Base-by-base conservation (phyloP, 2,888 invertebrate genomes). In the Ectemnius cavifrons region DNA sequence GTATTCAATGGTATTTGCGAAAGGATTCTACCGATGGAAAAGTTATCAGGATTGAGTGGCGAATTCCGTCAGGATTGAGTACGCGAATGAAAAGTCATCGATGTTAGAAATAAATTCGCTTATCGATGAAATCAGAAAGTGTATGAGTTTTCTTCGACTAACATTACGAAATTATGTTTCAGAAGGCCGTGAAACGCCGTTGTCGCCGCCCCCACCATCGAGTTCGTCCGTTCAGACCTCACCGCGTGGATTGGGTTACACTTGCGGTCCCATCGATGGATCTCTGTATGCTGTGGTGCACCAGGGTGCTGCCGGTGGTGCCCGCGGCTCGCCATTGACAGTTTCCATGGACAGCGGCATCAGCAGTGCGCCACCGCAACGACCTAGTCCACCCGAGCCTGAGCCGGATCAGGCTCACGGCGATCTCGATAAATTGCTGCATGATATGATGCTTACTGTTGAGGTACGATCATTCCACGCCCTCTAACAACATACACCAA, bases 271-370 rank as follows among this genome's bases (percentile, higher is more conserved):
- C 59, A 92, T 97, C 86, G 97, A 97, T 94, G 97, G 97, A 84
- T 97, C 97, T 87, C 94, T 97, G 87, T 97, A 97, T 94, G 97
- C 97, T 69, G 90, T 91, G 73, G 91, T 91, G 37, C 89, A 90
- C 78, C 90, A 87, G 82, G 86, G 86, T 71, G 84, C 86, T 77
- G 86, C 86, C 60, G 89, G 87, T 74, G 93, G 92, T 84, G 93
- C 92, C 82, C 93, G 92, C 67, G 93, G 94, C 85, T 95, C 95
- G 88, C 95, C 95, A 86, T 94, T 96, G 91, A 96, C 96, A 87
- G 95, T 96, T 91, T 97, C 97, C 91, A 96, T 97, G 95, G 97
- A 97, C 93, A 97, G 96, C 86, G 97, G 97, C 86, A 97, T 97
- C 87, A 96, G 96, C 87, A 96, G 96, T 74, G 91, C 90, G 71